Percentiles rank a stretch among this genome's conserved stretches.
phyloP scores from a whole-genome alignment of 2,797 vertebrate species.

The Pipistrellus pygmaeus region DNA sequence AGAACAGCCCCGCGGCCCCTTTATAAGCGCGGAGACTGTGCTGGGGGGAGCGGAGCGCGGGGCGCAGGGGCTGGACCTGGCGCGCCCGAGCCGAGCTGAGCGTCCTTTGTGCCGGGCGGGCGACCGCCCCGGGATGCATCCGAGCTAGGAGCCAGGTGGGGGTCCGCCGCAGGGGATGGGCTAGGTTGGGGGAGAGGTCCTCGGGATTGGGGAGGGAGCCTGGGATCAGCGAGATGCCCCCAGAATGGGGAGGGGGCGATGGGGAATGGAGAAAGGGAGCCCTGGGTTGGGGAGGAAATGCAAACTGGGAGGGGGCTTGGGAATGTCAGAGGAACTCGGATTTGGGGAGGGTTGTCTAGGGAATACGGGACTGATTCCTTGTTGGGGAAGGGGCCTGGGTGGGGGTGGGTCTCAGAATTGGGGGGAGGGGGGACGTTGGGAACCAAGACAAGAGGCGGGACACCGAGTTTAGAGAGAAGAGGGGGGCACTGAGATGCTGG shows the following conservation, averaged over 20 bases:
- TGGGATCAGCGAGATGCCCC: constrained; percentile 9
- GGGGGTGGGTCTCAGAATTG: constrained; percentile 49
- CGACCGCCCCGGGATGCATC: constrained; percentile 72
- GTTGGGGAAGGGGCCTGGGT: constrained; percentile 16
- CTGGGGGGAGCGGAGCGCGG: constrained; percentile 68
- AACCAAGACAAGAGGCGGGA: constrained; percentile 20
- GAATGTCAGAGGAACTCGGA: background rate
- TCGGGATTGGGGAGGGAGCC: background rate
- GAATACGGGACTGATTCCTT: constrained; percentile 11
- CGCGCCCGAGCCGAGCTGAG: background rate
- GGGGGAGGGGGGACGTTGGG: constrained; percentile 21
- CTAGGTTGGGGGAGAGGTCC: background rate
- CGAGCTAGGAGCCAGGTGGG: constrained; percentile 81
- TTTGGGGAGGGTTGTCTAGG: background rate
- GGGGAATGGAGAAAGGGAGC: constrained; percentile 52
- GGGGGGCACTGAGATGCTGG: background rate
- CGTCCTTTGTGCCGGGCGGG: constrained; percentile 75
- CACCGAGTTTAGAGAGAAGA: constrained; percentile 62
- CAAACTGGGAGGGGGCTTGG: background rate
- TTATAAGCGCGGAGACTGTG: constrained; percentile 78
- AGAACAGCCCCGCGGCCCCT: constrained; percentile 66
- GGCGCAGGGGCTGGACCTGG: constrained; percentile 54
- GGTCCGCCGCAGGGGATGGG: constrained; percentile 24
- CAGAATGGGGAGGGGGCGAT: background rate
- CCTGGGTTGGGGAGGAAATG: background rate